These are phyloP conservation scores for Helicoverpa armigera DNA, from an alignment of 1,140 invertebrate genomes.

Conservation along the genomic window DNA sequence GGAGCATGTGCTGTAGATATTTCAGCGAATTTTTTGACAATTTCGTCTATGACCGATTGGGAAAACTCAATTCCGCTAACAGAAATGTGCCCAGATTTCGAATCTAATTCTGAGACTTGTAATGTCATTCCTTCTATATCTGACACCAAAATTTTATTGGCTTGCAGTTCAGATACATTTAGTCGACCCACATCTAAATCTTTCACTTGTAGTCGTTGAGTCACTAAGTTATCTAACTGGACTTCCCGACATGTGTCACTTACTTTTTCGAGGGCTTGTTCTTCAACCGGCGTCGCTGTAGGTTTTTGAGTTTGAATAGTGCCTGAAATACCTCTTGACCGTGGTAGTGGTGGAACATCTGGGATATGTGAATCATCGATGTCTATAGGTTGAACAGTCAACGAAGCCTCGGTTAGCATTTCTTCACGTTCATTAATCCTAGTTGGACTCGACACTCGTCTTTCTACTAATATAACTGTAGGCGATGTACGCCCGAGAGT, in stretches of 20 bases:
- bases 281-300: slow-evolving; percentile 63
- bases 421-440: slow-evolving; percentile 84
- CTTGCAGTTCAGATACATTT: slow-evolving; percentile 91
- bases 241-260: slow-evolving; percentile 75
- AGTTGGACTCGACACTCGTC: slow-evolving; percentile 86
- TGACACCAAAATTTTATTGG: slow-evolving; percentile 92
- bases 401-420: slow-evolving; percentile 86
- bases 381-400: slow-evolving; percentile 86
- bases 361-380: slow-evolving; percentile 77
- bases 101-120: slow-evolving; percentile 89
- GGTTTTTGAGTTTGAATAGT: slow-evolving; percentile 52
- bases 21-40: slow-evolving; percentile 86
- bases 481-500: slow-evolving; percentile 86
- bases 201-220: slow-evolving; percentile 89
- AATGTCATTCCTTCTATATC: slow-evolving; percentile 92
- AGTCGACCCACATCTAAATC: slow-evolving; percentile 92
- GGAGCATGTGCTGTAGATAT: slow-evolving; percentile 69
- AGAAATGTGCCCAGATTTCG: slow-evolving; percentile 88
- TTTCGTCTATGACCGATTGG: slow-evolving; percentile 88
- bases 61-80: slow-evolving; percentile 90
- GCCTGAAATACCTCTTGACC: slow-evolving; percentile 61
- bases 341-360: slow-evolving; percentile 79
- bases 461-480: slow-evolving; percentile 88
- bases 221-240: slow-evolving; percentile 81
- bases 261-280: slow-evolving; percentile 82